A percentile compares a stretch with the other conserved stretches of the same genome.
phyloP scores from a whole-genome alignment of 2,888 invertebrate species.

The Sinodicranocentrus sp. region DNA sequence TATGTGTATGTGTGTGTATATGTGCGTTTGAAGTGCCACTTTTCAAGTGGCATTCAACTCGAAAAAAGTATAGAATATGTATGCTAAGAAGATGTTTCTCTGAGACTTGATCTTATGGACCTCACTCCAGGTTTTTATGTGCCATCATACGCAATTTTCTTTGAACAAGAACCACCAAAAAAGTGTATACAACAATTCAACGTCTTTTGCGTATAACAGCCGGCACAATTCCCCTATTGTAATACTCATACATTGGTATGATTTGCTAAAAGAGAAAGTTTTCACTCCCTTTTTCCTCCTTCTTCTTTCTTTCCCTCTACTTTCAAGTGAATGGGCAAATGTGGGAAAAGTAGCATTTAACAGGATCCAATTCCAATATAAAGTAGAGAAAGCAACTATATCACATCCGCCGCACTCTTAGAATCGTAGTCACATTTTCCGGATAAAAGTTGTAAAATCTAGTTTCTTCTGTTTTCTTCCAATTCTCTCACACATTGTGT shows the following conservation, averaged over 20 bases:
- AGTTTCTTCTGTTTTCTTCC: slow-evolving; percentile 6
- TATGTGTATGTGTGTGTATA: slow-evolving; percentile 23
- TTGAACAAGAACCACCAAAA: background rate
- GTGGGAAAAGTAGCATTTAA: slow-evolving; percentile 64
- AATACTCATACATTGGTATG: slow-evolving; percentile 25
- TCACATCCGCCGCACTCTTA: slow-evolving; percentile 31
- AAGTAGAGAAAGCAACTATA: background rate
- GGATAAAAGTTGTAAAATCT: slow-evolving; percentile 65
- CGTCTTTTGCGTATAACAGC: too few species aligned
- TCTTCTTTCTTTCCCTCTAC: background rate
- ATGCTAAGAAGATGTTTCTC: slow-evolving; percentile 36
- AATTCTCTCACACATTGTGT: background rate
- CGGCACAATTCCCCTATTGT: too few species aligned
- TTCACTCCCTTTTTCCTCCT: slow-evolving; percentile 46
- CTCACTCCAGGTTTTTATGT: slow-evolving; percentile 29
- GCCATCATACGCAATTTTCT: slow-evolving; percentile 42
- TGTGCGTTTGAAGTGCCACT: slow-evolving; percentile 24
- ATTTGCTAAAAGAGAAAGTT: slow-evolving; percentile 58
- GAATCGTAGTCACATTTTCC: slow-evolving; percentile 58
- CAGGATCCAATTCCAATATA: slow-evolving; percentile 39
- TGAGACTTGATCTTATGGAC: slow-evolving; percentile 24
- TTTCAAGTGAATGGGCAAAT: slow-evolving; percentile 48
- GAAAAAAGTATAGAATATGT: slow-evolving; percentile 13
- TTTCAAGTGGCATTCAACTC: slow-evolving; percentile 42
- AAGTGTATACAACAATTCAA: slow-evolving; percentile 13